Evolutionary conservation across 2,113 vertebrate species (phyloP).

Genomic region (Enhydra lutris): DNA sequence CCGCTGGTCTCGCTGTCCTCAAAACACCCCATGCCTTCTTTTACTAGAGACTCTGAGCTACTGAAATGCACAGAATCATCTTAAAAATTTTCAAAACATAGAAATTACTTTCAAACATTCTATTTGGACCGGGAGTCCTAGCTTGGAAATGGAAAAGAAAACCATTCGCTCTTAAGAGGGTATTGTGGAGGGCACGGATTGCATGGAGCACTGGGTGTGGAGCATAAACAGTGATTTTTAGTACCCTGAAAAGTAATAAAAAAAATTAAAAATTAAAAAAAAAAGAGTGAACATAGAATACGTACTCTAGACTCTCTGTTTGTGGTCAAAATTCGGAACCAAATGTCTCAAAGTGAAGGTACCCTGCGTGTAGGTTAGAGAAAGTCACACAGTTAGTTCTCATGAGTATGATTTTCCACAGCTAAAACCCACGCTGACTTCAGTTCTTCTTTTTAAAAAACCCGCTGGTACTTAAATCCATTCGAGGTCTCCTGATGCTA

Average conservation of each 20-base stretch:
- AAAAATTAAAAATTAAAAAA: no score
- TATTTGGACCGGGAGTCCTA: background rate
- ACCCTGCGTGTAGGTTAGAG: background rate
- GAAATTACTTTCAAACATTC: background rate
- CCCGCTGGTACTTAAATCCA: background rate
- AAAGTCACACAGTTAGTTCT: fast-evolving
- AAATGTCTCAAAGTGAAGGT: background rate
- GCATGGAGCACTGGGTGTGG: no score
- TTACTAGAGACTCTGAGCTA: background rate
- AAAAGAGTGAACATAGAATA: background rate
- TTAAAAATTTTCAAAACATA: background rate
- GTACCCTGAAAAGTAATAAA: no score
- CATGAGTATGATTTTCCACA: background rate
- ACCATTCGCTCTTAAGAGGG: background rate
- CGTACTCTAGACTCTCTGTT: no score
- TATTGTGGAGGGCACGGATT: no score
- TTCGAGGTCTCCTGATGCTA: background rate
- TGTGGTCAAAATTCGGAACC: background rate
- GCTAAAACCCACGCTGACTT: fast-evolving
- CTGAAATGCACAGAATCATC: background rate
- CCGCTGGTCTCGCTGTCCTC: fast-evolving
- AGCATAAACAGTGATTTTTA: no score
- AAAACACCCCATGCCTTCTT: background rate
- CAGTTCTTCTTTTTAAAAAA: background rate
- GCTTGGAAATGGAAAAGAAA: background rate